phyloP scores from a whole-genome alignment of 2,797 vertebrate genomes.

The Pithecia hirsuta region DNA sequence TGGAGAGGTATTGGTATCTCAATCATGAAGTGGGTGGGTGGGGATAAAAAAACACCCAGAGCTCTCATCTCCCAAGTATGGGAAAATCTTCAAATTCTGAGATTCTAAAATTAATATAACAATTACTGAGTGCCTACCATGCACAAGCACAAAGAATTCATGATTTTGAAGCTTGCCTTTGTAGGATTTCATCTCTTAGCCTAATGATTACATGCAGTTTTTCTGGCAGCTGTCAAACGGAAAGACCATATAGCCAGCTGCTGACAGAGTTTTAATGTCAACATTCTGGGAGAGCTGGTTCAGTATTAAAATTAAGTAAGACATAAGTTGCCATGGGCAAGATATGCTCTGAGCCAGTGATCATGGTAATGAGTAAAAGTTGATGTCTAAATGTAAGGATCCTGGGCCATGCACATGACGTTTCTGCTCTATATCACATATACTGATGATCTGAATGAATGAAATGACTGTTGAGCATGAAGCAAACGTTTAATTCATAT shows the following conservation, averaged over 20 bases:
- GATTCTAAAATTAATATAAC: not conserved
- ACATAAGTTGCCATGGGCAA: not conserved
- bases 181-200: not conserved
- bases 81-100: not conserved
- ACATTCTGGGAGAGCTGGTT: not conserved
- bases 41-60: not conserved
- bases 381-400: not conserved
- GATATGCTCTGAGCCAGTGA: not conserved
- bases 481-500: not conserved
- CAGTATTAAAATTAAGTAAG: not conserved
- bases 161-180: not conserved
- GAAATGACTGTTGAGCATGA: not conserved
- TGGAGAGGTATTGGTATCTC: not conserved
- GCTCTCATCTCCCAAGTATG: not conserved
- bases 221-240: not conserved
- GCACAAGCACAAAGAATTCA: not conserved
- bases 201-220: not conserved
- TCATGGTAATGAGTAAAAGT: not conserved
- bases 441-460: not conserved
- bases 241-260: not conserved
- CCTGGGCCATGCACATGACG: not conserved
- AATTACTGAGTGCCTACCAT: not conserved
- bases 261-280: not conserved
- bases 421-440: not conserved
- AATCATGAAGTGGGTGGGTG: not conserved